phyloP scores from a whole-genome alignment of 1,140 invertebrate genomes.

The Thrips palmi region DNA sequence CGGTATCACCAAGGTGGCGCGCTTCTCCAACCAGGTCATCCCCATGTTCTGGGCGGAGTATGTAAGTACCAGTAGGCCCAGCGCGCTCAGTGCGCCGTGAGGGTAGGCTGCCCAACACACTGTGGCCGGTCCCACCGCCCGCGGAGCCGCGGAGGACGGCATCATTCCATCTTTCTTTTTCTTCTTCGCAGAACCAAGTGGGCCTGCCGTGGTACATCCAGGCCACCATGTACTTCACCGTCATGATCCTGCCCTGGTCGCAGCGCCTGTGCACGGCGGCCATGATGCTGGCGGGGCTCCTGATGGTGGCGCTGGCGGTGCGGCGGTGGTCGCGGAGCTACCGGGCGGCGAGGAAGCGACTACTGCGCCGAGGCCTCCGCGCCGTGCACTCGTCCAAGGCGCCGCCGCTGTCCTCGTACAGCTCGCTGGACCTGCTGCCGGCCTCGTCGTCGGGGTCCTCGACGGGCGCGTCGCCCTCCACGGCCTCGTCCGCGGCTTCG shows the following conservation, averaged over 20 bases:
- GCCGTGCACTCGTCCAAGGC: no score
- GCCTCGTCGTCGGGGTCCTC: slow-evolving; percentile 4
- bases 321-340: slow-evolving; percentile 1
- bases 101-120: no score
- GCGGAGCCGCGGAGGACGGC: no score
- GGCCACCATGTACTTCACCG: slow-evolving; percentile 27
- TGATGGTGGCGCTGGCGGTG: slow-evolving; percentile 5
- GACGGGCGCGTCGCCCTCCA: no score
- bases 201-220: slow-evolving; percentile 31
- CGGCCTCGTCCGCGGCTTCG: no score
- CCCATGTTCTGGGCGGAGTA: slow-evolving; percentile 43
- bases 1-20: slow-evolving; percentile 23
- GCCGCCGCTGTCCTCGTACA: slow-evolving; percentile 13
- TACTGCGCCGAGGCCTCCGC: no score
- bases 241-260: slow-evolving; percentile 25
- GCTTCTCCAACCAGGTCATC: slow-evolving; percentile 30
- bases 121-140: no score
- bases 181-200: slow-evolving; percentile 35
- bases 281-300: slow-evolving; percentile 10
- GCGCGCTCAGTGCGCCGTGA: no score
- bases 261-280: slow-evolving; percentile 12
- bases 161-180: no score
- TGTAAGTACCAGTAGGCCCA: slow-evolving; percentile 34
- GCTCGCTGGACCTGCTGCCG: slow-evolving; percentile 12
- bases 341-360: no score